Conservation (phyloP, 2,113 vertebrate genomes). For the Aepyceros melampus region DNA sequence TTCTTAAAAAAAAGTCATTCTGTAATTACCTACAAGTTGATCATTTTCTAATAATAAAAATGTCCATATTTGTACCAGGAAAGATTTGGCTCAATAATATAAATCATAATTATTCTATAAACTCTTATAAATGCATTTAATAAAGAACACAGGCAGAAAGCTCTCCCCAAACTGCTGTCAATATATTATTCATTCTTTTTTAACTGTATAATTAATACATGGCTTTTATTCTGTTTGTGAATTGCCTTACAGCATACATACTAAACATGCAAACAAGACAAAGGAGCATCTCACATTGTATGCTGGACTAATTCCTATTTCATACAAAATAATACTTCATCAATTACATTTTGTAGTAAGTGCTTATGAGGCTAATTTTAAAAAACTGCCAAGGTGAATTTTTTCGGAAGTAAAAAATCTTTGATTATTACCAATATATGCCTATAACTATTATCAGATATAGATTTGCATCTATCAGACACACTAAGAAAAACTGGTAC, state of each 20-base stretch:
- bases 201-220: not conserved
- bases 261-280: not conserved
- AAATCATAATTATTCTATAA: not conserved
- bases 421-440: not conserved
- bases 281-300: not conserved
- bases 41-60: not conserved
- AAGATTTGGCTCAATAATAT: not conserved
- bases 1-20: not conserved
- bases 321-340: not conserved
- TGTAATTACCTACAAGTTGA: not conserved
- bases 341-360: not conserved
- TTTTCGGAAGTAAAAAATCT: not conserved
- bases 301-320: not conserved
- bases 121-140: not conserved
- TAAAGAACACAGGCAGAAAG: not conserved
- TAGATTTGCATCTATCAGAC: not conserved
- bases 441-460: not conserved
- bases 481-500: not conserved
- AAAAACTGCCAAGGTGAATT: not conserved
- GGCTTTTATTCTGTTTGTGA: conserved; percentile 6
- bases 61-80: not conserved
- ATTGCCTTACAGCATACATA: not conserved
- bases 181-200: not conserved
- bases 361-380: not conserved
- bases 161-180: not conserved